Evolutionary conservation across 1,140 invertebrate genomes (phyloP), one percentile per base, ranked within the genome.

Genomic region (Listronotus bonariensis): DNA sequence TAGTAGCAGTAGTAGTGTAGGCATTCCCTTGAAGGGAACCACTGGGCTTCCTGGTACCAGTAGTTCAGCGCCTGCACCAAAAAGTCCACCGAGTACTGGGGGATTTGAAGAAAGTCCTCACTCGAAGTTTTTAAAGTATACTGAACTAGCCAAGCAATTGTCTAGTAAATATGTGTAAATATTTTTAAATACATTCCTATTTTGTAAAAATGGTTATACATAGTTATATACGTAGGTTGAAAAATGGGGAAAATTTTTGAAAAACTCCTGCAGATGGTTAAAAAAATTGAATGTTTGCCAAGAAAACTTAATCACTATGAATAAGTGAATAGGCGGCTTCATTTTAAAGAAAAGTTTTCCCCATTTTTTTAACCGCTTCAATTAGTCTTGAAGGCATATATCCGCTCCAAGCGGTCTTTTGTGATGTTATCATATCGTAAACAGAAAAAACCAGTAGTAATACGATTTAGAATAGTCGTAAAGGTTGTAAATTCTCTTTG

Each of bases 111-210:
- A 97, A 79, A 95, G 92, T 78, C 92, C 93, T 14, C 93, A 96
- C 82, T 96, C 94, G 67, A 97, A 97, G 83, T 96, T 96, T 85
- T 88, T 96, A 68, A 97, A 97, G 83, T 97, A 97, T 83, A 95
- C 93, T 74, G 94, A 97, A 84, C 87, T 97, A 77, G 94, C 94
- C 68, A 97, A 96, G 82, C 94, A 97, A 82, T 84, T 97, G 77
- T 96, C 93, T 77, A 95, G 93, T 82, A 96, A 96, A 85, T 96
- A 96, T 83, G 90, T 92, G 86, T 92, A 89, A 83, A 74, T 74
- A 73, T 46, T 70, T 67, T 65, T 56, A 59, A 53, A 68, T 68
- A 74, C 74, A 77, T 77, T 75, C 72, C 73, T 72, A 68, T 75
- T 72, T 74, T 73, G 71, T 72, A 72, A 69, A 72, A 62, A 66